Evolutionary conservation across 2,888 invertebrate genomes (phyloP).

Genomic region (Anodontia alba): DNA sequence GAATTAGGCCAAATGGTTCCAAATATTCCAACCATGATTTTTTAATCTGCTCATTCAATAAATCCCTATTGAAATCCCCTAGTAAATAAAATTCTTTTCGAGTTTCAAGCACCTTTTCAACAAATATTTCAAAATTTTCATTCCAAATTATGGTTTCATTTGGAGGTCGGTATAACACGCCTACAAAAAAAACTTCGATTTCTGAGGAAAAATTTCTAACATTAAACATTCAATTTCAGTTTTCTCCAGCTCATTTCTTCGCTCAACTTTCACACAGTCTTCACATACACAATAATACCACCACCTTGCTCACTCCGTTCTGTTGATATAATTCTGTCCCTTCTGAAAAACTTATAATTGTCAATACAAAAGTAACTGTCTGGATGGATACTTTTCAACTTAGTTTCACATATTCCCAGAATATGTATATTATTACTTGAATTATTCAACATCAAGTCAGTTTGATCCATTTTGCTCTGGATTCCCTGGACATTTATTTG

Average conservation of each 20-base stretch:
- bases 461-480: no score
- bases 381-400: no score
- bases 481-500: no score
- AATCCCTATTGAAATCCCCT: neutral
- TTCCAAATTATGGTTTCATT: neutral
- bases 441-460: no score
- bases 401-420: no score
- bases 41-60: neutral
- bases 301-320: neutral
- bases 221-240: neutral
- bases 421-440: no score
- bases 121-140: constrained; percentile 5
- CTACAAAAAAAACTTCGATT: neutral
- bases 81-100: neutral
- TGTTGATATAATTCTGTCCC: neutral
- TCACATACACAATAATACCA: neutral
- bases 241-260: neutral
- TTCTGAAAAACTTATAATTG: neutral
- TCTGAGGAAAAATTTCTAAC: neutral
- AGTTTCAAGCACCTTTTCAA: neutral
- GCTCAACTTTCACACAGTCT: neutral
- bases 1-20: neutral
- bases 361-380: neutral
- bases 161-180: neutral
- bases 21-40: neutral